Evolutionary conservation across 2,797 vertebrate species (phyloP), one percentile per base, ranked within the genome.

Genomic region (Anabacerthia variegaticeps): DNA sequence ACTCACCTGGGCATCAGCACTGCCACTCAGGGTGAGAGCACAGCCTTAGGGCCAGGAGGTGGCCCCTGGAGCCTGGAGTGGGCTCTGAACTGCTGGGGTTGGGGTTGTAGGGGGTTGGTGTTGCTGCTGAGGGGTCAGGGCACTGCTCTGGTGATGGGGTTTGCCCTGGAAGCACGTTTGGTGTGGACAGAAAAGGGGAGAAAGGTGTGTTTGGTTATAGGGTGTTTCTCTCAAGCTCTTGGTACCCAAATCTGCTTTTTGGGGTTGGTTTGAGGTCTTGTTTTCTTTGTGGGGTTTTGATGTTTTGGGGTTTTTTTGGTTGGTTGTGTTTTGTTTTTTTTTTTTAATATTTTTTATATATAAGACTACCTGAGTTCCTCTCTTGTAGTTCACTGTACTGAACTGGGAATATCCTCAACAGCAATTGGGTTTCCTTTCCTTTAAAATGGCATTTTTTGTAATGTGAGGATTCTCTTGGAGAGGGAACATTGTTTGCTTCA

Each of bases 1-100:
- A 99, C 99, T 44, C 99, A 99, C 97, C 97, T 99, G 96, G 99
- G 99, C 96, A 98, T 99, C 96, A 98, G 98, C 36, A 97, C 98
- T 17, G 98, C 98, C 92, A 98, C 96, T 95, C 99, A 99, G 76
- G 98, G 99, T 99, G 98, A 97, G 98, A 20, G 2, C 12, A 0
- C 5, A 44, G 19, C 43, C 44, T 51, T 51, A 9, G 15, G 49
- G 27, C 26, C 4, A 23, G 55, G n/a, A 23, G 3, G 22, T 10
- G 58, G 24, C 58, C 37, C 58, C 36, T 16, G n/a, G n/a, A 6
- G 21, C n/a, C n/a, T 2, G 23, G 18, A 6, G 12, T 12, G 26
- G 1, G 24, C 7, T 4, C 21, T 10, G 1, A 11, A 62, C 22
- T 1, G 19, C 1, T 5, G 36, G 44, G 3, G 6, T 23, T 13